phyloP scores from a whole-genome alignment of 1,140 invertebrate genomes.

The Metopolophium dirhodum region DNA sequence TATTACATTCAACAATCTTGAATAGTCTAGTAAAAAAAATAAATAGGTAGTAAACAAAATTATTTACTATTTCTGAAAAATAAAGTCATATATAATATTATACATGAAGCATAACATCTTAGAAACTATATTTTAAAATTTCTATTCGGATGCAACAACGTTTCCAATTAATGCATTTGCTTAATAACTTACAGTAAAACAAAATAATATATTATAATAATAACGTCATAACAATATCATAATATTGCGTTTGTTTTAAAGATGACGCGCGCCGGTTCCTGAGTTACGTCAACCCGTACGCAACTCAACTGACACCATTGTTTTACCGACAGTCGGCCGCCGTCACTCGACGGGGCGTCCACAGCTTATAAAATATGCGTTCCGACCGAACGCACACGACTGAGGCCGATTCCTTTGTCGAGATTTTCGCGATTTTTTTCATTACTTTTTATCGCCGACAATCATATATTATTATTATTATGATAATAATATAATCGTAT shows the following conservation, averaged over 20 bases:
- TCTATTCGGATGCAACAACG: not conserved
- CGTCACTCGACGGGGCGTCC: conserved; percentile 3
- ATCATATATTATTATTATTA: not conserved
- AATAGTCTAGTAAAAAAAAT: too few species aligned
- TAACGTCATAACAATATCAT: too few species aligned
- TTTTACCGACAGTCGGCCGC: not conserved
- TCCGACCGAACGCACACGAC: not conserved
- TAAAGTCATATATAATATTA: too few species aligned
- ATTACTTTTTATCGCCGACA: not conserved
- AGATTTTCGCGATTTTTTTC: not conserved
- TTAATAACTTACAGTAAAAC: not conserved
- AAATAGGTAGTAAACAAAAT: too few species aligned
- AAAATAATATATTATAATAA: not conserved
- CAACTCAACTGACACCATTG: not conserved
- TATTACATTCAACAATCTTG: too few species aligned
- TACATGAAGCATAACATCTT: not conserved
- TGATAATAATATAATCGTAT: not conserved
- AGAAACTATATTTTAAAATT: not conserved
- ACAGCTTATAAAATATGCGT: not conserved
- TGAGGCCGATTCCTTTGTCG: not conserved
- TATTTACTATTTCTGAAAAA: too few species aligned
- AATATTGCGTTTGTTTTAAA: not conserved
- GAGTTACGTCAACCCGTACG: not conserved
- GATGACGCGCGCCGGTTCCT: not conserved
- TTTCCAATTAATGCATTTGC: not conserved